Base-by-base conservation (phyloP, 2,113 vertebrate species). In the Menidia beryllina region DNA sequence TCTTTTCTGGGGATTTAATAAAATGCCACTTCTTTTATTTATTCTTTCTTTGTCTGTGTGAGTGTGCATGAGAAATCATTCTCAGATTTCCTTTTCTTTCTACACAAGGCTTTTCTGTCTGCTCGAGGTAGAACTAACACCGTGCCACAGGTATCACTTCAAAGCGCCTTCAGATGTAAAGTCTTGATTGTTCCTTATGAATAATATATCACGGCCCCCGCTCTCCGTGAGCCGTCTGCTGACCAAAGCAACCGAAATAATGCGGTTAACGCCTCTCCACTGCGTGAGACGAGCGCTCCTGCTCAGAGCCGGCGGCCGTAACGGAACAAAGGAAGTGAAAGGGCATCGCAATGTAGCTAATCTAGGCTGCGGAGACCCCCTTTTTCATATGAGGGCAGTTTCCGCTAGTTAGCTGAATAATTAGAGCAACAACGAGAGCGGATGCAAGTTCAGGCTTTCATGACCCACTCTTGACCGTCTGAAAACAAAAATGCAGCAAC, bases 91-190 rank as follows among this genome's bases (percentile, higher is more conserved):
- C 25, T 50, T 39, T 8, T 41, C 47, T 11, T 57, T 17, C n/a
- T 56, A 23, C 7, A 5, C 0, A 58, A 59, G 64, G 72, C 34
- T 75, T 82, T 83, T 65, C 19, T 74, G 47, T 6, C 13, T 59
- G 45, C 75, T 77, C 68, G 43, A 74, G 25, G 56, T 45, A 38
- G 79, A 72, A 73, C 65, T 62, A 57, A 75, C 55, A 43, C 78
- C 34, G 41, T 77, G 41, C 90, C 79, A 82, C 77, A 88, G 84
- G 86, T 90, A 68, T 79, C 79, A 86, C 82, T 91, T 89, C 82
- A 90, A 85, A 87, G 79, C 63, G 58, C 87, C 82, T 77, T 86
- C 76, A 76, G 62, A 88, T 87, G 86, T 87, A 82, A 87, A 90
- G 81, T 82, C 82, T 77, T 83, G 82, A 87, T 88, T 87, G 79